Evolutionary conservation across 2,797 vertebrate genomes (phyloP).

Genomic region (Spheniscus humboldti): DNA sequence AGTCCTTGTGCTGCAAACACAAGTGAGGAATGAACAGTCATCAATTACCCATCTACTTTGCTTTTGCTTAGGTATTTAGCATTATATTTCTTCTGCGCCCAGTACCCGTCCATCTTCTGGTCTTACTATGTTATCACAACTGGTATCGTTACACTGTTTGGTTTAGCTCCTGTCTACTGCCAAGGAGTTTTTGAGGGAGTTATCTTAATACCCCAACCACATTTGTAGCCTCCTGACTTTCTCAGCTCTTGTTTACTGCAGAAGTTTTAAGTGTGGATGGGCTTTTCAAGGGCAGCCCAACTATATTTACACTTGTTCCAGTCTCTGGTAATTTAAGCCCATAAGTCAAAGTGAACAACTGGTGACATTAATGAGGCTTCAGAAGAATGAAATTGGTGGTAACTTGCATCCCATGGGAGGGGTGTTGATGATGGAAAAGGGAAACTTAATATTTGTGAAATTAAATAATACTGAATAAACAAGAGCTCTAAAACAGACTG

Average conservation of each 20-base stretch:
- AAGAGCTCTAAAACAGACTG: conserved; percentile 13
- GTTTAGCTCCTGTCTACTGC: not conserved
- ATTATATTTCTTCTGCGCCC: accelerated
- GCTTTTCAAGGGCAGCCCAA: not conserved
- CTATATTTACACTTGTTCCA: not conserved
- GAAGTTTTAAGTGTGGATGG: not conserved
- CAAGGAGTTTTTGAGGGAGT: not conserved
- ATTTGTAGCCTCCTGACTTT: not conserved
- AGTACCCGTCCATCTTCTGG: not conserved
- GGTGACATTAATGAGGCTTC: conserved; percentile 46
- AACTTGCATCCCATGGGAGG: not conserved
- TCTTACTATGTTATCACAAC: accelerated
- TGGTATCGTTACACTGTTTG: accelerated
- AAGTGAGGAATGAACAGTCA: not conserved
- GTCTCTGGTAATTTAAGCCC: conserved; percentile 24
- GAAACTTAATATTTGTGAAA: conserved; percentile 55
- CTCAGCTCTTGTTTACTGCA: not conserved
- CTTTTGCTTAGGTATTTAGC: not conserved
- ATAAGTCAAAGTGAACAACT: not conserved
- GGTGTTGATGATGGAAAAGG: conserved; percentile 3
- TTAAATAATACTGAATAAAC: conserved; percentile 19
- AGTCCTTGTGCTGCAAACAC: not conserved
- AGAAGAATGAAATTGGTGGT: not conserved
- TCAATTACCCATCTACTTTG: not conserved
- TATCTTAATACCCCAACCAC: not conserved